Conservation (phyloP, 2,113 vertebrate species). For the Mirza zaza region DNA sequence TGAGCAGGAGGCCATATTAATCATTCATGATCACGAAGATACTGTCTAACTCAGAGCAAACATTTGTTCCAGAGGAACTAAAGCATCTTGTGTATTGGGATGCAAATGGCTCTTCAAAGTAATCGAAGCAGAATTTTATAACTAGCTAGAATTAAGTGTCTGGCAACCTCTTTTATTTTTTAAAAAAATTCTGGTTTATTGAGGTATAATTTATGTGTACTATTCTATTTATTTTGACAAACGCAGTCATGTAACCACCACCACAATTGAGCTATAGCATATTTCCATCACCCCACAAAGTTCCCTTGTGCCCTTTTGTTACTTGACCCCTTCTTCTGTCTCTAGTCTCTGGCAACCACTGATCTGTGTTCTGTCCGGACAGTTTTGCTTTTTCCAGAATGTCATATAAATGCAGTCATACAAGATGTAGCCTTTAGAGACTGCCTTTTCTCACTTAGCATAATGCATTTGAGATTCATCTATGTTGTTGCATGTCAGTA, state of each 20-base stretch:
- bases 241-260: background rate
- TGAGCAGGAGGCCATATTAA: slow-evolving; percentile 69
- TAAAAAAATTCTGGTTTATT: background rate
- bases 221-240: slow-evolving; percentile 40
- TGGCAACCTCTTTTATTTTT: slow-evolving; percentile 3
- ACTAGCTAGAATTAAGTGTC: slow-evolving; percentile 50
- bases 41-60: slow-evolving; percentile 32
- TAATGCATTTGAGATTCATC: slow-evolving; percentile 35
- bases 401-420: slow-evolving; percentile 36
- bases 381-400: slow-evolving; percentile 48
- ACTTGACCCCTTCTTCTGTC: background rate
- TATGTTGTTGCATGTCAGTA: background rate
- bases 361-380: background rate
- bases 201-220: background rate
- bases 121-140: slow-evolving; percentile 48
- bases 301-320: background rate
- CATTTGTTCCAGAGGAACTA: slow-evolving; percentile 58
- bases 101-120: slow-evolving; percentile 36
- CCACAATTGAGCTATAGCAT: background rate
- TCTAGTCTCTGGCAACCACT: slow-evolving; percentile 1
- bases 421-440: background rate
- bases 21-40: slow-evolving; percentile 69
- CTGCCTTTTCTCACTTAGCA: slow-evolving; percentile 27
- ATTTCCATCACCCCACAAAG: background rate
- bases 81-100: slow-evolving; percentile 52